Percentiles rank a stretch among this genome's conserved stretches.
These are phyloP conservation scores for Rotaria magnacalcarata DNA, from an alignment of 2,888 invertebrate genomes.

Conservation along the genomic window DNA sequence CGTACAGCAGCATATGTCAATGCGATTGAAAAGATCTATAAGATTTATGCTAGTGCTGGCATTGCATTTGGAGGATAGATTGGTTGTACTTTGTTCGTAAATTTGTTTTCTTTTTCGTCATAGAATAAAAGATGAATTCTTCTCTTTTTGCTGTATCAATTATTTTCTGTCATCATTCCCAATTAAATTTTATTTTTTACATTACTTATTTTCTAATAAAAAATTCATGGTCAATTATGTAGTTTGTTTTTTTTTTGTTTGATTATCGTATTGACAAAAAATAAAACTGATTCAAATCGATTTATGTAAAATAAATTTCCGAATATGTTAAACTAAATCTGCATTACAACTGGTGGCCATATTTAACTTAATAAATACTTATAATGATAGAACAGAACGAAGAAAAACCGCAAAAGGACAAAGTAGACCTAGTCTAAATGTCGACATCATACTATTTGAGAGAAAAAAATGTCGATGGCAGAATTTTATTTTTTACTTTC, in stretches of 20 bases:
- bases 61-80: slow-evolving; percentile 68
- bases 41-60: slow-evolving; percentile 86
- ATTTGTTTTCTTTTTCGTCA: background rate
- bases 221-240: background rate
- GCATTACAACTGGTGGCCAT: no score
- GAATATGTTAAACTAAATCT: no score
- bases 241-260: background rate
- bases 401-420: no score
- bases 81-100: background rate
- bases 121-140: background rate
- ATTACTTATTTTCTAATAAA: background rate
- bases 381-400: no score
- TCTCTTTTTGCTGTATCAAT: background rate
- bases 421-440: no score
- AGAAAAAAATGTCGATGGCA: no score
- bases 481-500: no score
- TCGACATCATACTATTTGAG: no score
- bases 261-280: background rate
- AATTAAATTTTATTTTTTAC: background rate
- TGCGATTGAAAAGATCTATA: slow-evolving; percentile 91
- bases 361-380: no score
- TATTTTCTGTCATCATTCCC: background rate
- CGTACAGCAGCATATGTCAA: slow-evolving; percentile 93
- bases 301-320: no score
- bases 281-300: no score